phyloP scores from a whole-genome alignment of 2,888 invertebrate species.

The Megamerina dolium region DNA sequence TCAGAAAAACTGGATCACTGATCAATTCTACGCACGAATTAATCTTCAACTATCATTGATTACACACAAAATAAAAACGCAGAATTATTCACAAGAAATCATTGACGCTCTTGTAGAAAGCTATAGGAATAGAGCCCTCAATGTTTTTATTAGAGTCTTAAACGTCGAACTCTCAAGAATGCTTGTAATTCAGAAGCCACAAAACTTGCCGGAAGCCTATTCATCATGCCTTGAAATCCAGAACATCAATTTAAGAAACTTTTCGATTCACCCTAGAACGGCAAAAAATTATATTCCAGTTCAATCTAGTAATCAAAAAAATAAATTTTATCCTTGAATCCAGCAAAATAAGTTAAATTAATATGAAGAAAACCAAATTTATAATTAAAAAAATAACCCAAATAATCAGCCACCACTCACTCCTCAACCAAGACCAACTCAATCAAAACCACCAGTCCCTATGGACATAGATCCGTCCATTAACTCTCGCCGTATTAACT shows the following conservation, averaged over 20 bases:
- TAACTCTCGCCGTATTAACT: background rate
- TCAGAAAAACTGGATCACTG: background rate
- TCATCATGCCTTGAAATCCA: background rate
- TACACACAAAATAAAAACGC: constrained; percentile 22
- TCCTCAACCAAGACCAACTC: background rate
- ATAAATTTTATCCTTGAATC: background rate
- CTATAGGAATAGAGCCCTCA: constrained; percentile 21
- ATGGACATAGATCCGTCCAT: background rate
- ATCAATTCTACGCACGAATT: constrained; percentile 16
- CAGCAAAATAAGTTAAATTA: background rate
- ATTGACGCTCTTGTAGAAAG: constrained; percentile 15
- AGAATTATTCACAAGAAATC: constrained; percentile 19
- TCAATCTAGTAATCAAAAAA: too few relatives aligned
- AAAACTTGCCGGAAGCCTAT: background rate
- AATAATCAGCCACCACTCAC: background rate
- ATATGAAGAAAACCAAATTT: background rate
- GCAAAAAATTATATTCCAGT: background rate
- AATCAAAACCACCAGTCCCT: background rate
- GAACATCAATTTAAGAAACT: background rate
- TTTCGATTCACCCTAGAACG: background rate
- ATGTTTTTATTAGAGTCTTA: constrained; percentile 18
- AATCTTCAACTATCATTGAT: constrained; percentile 21
- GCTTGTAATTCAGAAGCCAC: background rate
- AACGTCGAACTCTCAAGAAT: constrained; percentile 1
- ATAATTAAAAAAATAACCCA: background rate